Evolutionary conservation across 2,888 invertebrate species (phyloP), one percentile per base, ranked within the genome.

Genomic region (Ochropleura plecta): DNA sequence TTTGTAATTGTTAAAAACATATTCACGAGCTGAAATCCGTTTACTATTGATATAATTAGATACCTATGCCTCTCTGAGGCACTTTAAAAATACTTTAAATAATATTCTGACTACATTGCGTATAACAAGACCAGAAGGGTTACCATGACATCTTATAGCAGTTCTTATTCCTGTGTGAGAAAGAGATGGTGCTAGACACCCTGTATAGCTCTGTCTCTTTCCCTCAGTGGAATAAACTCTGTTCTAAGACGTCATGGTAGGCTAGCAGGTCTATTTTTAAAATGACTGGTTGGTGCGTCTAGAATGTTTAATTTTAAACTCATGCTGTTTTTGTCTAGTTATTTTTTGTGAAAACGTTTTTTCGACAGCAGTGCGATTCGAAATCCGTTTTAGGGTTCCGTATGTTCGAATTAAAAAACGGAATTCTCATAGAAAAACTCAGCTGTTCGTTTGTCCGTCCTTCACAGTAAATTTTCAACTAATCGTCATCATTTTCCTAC

Each of bases 271-370:
- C 76, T 73, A 73, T 51, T 20, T 73, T 51, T 62, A 75, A 46
- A 75, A 51, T 20, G 18, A 3, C n/a, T 74, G 16, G 16, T 5
- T 40, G 49, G 40, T 57, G 30, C 16, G 16, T 7, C 44, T 60
- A n/a, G 30, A 46, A 75, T 51, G 40, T 51, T 75, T 73, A 46
- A 60, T 46, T 73, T 75, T 73, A 73, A 44, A 44, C 59, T 8
- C 30, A 14, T 40, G 9, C n/a, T 14, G n/a, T 40, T 75, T 55
- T 73, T 42, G 1, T 14, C 30, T n/a, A 18, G 30, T 42, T 48
- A 55, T 49, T 71, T 49, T 48, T 46, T 5, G 0, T 62, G 62
- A 9, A 4, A 10, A 10, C 9, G 3, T 20, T n/a, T 30, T 62
- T 62, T 44, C 5, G 12, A 46, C 12, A 30, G 51, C 51, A 70